Evolutionary conservation across 2,888 invertebrate genomes (phyloP).

Genomic region (Pachliopta kotzebuea): DNA sequence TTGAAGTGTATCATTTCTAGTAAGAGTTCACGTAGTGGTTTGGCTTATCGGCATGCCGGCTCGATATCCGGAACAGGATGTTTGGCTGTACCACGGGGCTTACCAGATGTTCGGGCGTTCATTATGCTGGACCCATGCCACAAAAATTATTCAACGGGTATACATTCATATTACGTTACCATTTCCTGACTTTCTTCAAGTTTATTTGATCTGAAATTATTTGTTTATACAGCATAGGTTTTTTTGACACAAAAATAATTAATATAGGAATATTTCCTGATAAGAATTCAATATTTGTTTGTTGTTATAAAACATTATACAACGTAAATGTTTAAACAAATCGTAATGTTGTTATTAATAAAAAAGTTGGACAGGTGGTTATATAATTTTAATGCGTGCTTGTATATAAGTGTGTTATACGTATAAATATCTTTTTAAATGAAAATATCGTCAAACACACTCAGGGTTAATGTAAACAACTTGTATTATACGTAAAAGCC

Average conservation of each 20-base stretch:
- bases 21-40: constrained; percentile 20
- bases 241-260: too few species aligned
- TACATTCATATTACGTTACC: constrained; percentile 6
- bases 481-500: background rate
- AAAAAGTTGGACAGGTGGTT: too few species aligned
- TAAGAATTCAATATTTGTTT: too few species aligned
- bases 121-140: constrained; percentile 56
- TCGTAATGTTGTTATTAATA: too few species aligned
- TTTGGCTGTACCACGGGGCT: constrained; percentile 46
- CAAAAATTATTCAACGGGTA: constrained; percentile 29
- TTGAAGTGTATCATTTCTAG: constrained; percentile 7
- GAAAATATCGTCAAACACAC: background rate
- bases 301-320: too few species aligned
- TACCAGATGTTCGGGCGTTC: constrained; percentile 47
- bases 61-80: constrained; percentile 52
- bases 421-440: background rate
- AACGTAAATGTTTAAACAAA: too few species aligned
- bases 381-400: too few species aligned
- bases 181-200: background rate
- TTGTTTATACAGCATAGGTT: too few species aligned
- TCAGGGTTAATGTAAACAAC: background rate
- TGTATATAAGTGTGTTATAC: too few species aligned
- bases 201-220: background rate
- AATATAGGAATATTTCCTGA: too few species aligned
- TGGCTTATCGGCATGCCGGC: constrained; percentile 26